phyloP scores from a whole-genome alignment of 2,797 vertebrate genomes.

The Pterois miles region DNA sequence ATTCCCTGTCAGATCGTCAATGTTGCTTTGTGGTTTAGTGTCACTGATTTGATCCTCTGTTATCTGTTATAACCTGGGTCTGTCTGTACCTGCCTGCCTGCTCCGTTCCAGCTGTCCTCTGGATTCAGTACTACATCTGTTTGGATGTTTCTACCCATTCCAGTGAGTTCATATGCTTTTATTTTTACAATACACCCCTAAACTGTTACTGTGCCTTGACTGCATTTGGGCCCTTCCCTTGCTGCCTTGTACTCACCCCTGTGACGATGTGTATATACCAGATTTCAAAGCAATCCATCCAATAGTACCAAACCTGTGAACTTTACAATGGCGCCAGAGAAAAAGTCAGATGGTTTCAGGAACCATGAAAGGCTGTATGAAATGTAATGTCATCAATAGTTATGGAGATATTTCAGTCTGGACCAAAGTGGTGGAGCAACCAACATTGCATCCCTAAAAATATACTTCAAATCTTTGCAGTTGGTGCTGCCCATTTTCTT shows the following conservation, averaged over 20 bases:
- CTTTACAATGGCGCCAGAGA: background rate
- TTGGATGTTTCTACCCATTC: background rate
- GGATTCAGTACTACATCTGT: background rate
- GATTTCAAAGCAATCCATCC: background rate
- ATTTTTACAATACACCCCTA: background rate
- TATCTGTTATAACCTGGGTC: background rate
- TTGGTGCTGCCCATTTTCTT: background rate
- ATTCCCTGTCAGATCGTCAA: background rate
- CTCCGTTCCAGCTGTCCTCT: background rate
- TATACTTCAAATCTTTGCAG: background rate
- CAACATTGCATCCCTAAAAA: background rate
- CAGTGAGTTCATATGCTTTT: background rate
- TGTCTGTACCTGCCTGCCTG: background rate
- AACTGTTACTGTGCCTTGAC: background rate
- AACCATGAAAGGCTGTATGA: background rate
- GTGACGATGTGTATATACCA: background rate
- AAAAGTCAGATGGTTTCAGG: background rate
- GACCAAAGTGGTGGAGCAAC: rapidly evolving
- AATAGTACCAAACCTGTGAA: background rate
- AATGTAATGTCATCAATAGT: background rate
- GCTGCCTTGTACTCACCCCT: background rate
- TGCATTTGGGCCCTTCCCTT: background rate
- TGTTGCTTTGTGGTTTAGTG: background rate
- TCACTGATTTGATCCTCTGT: background rate
- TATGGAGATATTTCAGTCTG: background rate